These are phyloP conservation scores for Sarcophaga caerulescens DNA, from an alignment of 2,888 invertebrate genomes.

Conservation along the genomic window DNA sequence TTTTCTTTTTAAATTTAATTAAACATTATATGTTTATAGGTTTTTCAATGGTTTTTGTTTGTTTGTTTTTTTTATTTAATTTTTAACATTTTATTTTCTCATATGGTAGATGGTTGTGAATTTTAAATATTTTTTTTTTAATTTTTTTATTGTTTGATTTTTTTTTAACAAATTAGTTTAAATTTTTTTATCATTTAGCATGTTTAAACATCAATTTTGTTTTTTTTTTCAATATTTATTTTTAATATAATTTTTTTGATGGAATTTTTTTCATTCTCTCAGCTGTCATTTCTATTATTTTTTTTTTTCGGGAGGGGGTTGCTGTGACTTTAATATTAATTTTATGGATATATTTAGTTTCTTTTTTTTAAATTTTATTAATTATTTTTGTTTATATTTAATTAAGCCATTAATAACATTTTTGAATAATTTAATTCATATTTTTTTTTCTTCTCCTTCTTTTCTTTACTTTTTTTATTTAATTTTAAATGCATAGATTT, in stretches of 20 bases:
- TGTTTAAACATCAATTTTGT: slow-evolving; percentile 49
- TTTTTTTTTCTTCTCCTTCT: slow-evolving; percentile 21
- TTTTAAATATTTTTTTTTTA: slow-evolving; percentile 38
- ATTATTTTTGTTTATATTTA: slow-evolving; percentile 49
- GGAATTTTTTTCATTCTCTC: no score
- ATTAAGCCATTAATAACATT: slow-evolving; percentile 68
- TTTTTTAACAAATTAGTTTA: slow-evolving; percentile 45
- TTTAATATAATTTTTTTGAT: slow-evolving; percentile 1
- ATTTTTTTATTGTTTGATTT: slow-evolving; percentile 16
- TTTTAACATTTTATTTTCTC: slow-evolving; percentile 5
- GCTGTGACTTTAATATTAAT: slow-evolving; percentile 30
- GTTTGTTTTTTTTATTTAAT: neutral
- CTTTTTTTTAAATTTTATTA: neutral
- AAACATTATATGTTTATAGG: slow-evolving; percentile 33
- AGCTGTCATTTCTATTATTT: slow-evolving; percentile 14
- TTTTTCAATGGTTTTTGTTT: neutral
- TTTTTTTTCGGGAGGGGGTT: slow-evolving; percentile 15
- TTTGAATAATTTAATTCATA: slow-evolving; percentile 56
- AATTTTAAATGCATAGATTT: slow-evolving; percentile 62
- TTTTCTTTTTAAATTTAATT: slow-evolving; percentile 58
- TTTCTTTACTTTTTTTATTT: slow-evolving; percentile 46
- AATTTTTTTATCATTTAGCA: slow-evolving; percentile 39
- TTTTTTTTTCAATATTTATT: slow-evolving; percentile 36
- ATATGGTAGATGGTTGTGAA: slow-evolving; percentile 36
- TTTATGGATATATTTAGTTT: slow-evolving; percentile 33